phyloP scores from a whole-genome alignment of 2,113 vertebrate species.

The Myotis davidii region DNA sequence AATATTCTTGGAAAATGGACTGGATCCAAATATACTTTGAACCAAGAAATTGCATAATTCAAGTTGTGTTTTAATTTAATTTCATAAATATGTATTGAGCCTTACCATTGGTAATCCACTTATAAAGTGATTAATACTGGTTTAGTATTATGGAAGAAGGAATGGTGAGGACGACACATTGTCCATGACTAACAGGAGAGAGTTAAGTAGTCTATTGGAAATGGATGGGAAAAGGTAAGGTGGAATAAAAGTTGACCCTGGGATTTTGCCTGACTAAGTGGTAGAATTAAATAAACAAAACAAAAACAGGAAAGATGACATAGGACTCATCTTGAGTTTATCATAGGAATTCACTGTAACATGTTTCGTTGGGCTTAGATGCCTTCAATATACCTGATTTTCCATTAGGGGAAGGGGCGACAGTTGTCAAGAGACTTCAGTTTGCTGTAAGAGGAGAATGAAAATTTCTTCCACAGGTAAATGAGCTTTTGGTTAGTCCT shows the following conservation, averaged over 20 bases:
- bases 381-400: neutral
- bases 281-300: conserved; percentile 26
- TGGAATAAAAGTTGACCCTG: neutral
- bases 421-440: neutral
- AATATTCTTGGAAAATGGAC: neutral
- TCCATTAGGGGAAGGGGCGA: neutral
- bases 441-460: conserved; percentile 18
- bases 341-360: neutral
- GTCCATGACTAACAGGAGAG: neutral
- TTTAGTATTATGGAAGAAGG: neutral
- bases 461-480: neutral
- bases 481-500: conserved; percentile 34
- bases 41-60: neutral
- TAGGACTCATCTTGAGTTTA: neutral
- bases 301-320: neutral
- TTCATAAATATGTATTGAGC: conserved; percentile 7
- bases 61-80: conserved; percentile 34
- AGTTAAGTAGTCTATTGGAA: neutral
- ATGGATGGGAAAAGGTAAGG: neutral
- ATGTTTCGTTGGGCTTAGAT: neutral
- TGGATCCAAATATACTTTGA: neutral
- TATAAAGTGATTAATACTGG: conserved; percentile 16
- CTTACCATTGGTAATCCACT: neutral
- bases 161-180: neutral
- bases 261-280: neutral